These are phyloP conservation scores for Ceratina japonica DNA, from an alignment of 1,140 invertebrate genomes.

Conservation along the genomic window DNA sequence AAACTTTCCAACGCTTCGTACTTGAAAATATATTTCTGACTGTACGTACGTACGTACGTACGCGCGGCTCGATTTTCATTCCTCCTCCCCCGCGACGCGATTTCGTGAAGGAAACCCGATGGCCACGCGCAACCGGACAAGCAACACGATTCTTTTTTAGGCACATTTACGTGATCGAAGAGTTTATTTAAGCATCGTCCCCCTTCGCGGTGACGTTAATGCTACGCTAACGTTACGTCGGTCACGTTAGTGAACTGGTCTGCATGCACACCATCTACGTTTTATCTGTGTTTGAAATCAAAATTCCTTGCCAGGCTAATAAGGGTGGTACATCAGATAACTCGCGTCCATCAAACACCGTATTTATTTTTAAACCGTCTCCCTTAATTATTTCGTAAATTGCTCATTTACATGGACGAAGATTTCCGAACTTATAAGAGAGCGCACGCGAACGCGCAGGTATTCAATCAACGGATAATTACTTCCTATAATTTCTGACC, in stretches of 20 bases:
- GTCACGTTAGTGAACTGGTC: slow-evolving; percentile 6
- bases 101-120: not conserved
- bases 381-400: slow-evolving; percentile 21
- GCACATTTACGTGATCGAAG: not conserved
- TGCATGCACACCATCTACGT: slow-evolving; percentile 29
- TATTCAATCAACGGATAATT: no score
- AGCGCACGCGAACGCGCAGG: no score
- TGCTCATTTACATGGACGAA: not conserved
- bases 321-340: slow-evolving; percentile 32
- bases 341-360: not conserved
- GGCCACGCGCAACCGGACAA: not conserved
- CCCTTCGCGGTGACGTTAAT: slow-evolving; percentile 26
- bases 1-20: not conserved
- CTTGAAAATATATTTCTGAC: not conserved
- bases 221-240: slow-evolving; percentile 16
- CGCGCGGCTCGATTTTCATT: not conserved
- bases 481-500: no score
- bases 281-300: slow-evolving; percentile 29
- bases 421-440: no score
- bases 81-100: not conserved
- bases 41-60: no score
- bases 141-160: not conserved
- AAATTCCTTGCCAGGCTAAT: slow-evolving; percentile 35
- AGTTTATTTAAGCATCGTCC: slow-evolving; percentile 6
- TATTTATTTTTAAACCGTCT: slow-evolving; percentile 30